Base-by-base conservation (phyloP, 1,140 invertebrate genomes). In the Meloidogyne chitwoodi region DNA sequence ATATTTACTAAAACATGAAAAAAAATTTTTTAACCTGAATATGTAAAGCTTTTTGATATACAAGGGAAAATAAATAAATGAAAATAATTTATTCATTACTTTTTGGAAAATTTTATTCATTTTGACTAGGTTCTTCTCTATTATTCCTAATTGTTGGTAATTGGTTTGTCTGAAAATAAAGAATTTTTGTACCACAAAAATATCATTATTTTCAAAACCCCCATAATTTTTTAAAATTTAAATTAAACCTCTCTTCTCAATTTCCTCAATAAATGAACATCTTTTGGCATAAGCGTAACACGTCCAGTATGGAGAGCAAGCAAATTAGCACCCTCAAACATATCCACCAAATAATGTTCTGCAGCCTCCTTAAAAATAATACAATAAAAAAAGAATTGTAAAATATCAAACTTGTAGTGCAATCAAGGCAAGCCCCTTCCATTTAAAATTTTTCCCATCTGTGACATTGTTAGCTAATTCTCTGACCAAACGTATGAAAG, bases 241-340 rank as follows among this genome's bases (percentile, higher is more conserved):
- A 63, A 3, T 63, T 22, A 3, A 2, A 24, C 64, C 26, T 68
- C 67, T 11, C 27, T 26, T 22, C 67, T 26, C 10, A 68, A 22
- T 68, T 31, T 24, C 29, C 27, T n/a, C 22, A 68, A 38, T 22
- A 68, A 27, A 2, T 38, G 2, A 24, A 68, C 44, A 48, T 68
- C 67, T 1, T 68, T 68, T 5, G 8, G 67, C 67, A 68, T 68
- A 4, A 68, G 22, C 4, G 67, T 68, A 10, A 68, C 27, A 11
- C 67, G 27, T 0, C 67, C 27, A 14, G 67, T 48, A 34, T 68
- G 67, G 0, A 68, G 26, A 10, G 67, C 67, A 24, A 24, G 29
- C 24, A 68, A 24, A 29, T 68, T 68, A 24, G 27, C 67, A 14
- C 44, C 67, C 27, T 68, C 67, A 24, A 68, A 68, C 27, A 68